phyloP scores from a whole-genome alignment of 2,797 vertebrate genomes.

The Galagoides demidoff region DNA sequence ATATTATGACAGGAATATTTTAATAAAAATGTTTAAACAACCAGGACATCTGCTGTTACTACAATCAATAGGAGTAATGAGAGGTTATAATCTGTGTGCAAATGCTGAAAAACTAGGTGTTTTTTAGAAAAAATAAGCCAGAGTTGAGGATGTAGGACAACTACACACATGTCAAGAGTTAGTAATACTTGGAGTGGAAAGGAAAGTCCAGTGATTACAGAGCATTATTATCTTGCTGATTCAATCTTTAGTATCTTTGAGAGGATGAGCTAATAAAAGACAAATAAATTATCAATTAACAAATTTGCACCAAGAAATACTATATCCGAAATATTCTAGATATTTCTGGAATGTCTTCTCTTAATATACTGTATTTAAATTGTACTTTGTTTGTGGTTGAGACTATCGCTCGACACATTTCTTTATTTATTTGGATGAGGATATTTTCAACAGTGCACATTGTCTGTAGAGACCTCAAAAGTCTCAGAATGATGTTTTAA shows the following conservation, averaged over 20 bases:
- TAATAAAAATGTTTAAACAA: neutral
- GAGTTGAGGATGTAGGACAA: neutral
- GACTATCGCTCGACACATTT: neutral
- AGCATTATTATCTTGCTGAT: neutral
- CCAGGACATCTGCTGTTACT: neutral
- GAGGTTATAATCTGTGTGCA: neutral
- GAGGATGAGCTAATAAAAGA: neutral
- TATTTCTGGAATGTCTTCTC: neutral
- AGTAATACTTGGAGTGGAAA: neutral
- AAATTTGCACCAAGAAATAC: neutral
- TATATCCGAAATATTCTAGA: neutral
- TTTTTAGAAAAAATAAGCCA: neutral
- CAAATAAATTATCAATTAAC: neutral
- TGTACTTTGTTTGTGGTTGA: neutral
- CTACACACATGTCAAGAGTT: neutral
- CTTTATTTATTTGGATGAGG: neutral
- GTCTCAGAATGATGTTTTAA: neutral
- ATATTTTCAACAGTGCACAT: neutral
- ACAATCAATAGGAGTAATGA: neutral
- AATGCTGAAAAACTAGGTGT: neutral
- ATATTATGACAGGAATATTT: neutral
- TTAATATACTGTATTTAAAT: neutral
- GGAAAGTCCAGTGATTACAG: neutral
- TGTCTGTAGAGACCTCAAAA: neutral
- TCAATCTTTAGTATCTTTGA: neutral